phyloP scores from a whole-genome alignment of 2,113 vertebrate species.

The Phaethon lepturus region DNA sequence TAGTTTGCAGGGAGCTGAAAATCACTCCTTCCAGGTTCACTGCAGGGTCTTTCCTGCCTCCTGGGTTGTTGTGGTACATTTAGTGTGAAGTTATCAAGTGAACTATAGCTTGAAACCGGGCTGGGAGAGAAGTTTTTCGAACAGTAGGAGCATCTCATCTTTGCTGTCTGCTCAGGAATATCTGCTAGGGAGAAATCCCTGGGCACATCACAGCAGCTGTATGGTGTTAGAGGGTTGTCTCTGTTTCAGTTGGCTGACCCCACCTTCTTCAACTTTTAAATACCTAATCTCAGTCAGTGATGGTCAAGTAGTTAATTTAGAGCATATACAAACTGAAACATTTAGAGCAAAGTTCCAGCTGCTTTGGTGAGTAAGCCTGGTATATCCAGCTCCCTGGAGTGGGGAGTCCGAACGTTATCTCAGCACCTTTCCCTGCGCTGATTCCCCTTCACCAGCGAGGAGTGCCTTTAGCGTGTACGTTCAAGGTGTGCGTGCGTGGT shows the following conservation, averaged over 20 bases:
- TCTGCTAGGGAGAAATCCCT: background rate
- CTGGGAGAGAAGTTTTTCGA: background rate
- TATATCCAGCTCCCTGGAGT: background rate
- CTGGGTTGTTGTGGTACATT: background rate
- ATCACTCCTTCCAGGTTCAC: background rate
- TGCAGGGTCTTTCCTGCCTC: background rate
- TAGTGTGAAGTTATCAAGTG: background rate
- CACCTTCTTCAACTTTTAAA: background rate
- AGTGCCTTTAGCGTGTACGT: background rate
- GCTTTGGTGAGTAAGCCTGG: background rate
- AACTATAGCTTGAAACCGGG: background rate
- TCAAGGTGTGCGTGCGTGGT: too few relatives aligned
- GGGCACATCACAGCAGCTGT: background rate
- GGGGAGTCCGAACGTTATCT: background rate
- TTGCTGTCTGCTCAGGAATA: background rate
- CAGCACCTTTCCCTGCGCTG: background rate
- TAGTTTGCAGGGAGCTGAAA: background rate
- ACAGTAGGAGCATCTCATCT: background rate
- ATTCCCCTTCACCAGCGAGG: background rate
- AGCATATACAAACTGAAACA: background rate
- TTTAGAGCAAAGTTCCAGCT: background rate
- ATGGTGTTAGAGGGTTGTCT: background rate
- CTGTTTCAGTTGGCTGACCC: background rate
- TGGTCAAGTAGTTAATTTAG: background rate
- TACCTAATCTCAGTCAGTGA: background rate